Base-by-base conservation (phyloP, 2,113 vertebrate species). In the Picathartes gymnocephalus region DNA sequence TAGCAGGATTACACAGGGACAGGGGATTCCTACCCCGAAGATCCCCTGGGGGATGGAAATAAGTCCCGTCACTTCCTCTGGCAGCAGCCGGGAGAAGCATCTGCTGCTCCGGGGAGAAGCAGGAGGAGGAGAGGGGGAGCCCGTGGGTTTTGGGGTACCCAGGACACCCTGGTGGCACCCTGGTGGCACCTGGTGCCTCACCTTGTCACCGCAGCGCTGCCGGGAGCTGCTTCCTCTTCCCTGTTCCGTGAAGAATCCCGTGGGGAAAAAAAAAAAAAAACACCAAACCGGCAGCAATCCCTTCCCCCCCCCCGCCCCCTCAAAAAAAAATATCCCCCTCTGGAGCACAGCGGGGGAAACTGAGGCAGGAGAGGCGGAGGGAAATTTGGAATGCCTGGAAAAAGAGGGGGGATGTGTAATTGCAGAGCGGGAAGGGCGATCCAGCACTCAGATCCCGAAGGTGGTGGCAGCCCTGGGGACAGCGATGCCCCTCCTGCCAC, bases 1-100 rank as follows among this genome's bases (percentile, higher is more conserved):
- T 95, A 96, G 97, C 91, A 78, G 87, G 45, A 89, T 95, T 82
- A 94, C 95, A 90, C 72, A 91, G 87, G 85, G 84, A 90, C 79
- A 85, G 95, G 96, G 97, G 93, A 98, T 96, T 97, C 97, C 97
- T 93, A 79, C 44, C 83, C 92, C 45, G 89, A 96, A 96, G 72
- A 94, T 92, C 96, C 96, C 97, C 96, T 30, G 0, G 95, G 95
- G 93, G 76, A 62, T 95, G 86, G 95, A 95, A 68, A 94, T 27
- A 91, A 91, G 73, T 45, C 78, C 81, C 58, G 57, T 70, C 48
- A 83, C 91, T 97, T 97, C 96, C 96, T 97, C 89, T 77, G 28
- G 79, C 66, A 68, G 88, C 13, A 13, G 61, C 78, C 47, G 40
- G 79, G 92, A 94, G 83, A 84, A 77, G 70, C 22, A 91, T 69